A percentile compares a stretch with the other conserved stretches of the same genome.
phyloP scores from a whole-genome alignment of 2,888 invertebrate species.

The Heliconius cydno region DNA sequence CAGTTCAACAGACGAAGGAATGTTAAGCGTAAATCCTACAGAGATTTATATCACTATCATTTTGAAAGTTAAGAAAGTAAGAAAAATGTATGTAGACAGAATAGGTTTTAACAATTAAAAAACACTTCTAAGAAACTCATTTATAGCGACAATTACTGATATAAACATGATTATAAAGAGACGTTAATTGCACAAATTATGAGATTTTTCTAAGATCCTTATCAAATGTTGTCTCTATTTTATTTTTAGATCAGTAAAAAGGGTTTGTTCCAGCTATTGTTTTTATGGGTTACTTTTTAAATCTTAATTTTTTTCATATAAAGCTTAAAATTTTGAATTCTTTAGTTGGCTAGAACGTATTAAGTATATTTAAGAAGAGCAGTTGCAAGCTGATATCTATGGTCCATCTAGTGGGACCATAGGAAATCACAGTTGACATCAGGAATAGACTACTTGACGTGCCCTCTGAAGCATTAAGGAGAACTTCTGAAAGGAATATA shows the following conservation, averaged over 20 bases:
- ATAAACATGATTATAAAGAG: too few relatives aligned
- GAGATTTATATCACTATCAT: not conserved
- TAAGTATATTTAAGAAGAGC: too few relatives aligned
- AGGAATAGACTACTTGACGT: not conserved
- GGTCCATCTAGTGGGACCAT: not conserved
- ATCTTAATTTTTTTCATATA: too few relatives aligned
- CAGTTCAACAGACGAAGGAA: slow-evolving; percentile 32
- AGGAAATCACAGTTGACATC: not conserved
- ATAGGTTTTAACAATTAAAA: too few relatives aligned
- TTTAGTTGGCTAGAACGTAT: too few relatives aligned
- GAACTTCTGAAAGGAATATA: not conserved
- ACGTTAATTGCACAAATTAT: not conserved
- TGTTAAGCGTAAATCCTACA: slow-evolving; percentile 13
- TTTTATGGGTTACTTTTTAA: too few relatives aligned
- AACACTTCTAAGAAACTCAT: too few relatives aligned
- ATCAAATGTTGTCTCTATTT: not conserved
- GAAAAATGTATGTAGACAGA: too few relatives aligned
- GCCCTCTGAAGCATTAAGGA: not conserved
- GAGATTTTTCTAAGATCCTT: not conserved
- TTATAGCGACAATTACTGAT: too few relatives aligned
- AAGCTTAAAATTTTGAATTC: too few relatives aligned
- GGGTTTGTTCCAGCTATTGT: too few relatives aligned
- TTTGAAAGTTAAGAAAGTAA: slow-evolving; percentile 10
- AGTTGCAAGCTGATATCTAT: not conserved
- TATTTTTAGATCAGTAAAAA: not conserved